A percentile compares a stretch with the other conserved stretches of the same genome.
These are phyloP conservation scores for Pogonocherus hispidulus DNA, from an alignment of 2,888 invertebrate genomes.

Conservation along the genomic window DNA sequence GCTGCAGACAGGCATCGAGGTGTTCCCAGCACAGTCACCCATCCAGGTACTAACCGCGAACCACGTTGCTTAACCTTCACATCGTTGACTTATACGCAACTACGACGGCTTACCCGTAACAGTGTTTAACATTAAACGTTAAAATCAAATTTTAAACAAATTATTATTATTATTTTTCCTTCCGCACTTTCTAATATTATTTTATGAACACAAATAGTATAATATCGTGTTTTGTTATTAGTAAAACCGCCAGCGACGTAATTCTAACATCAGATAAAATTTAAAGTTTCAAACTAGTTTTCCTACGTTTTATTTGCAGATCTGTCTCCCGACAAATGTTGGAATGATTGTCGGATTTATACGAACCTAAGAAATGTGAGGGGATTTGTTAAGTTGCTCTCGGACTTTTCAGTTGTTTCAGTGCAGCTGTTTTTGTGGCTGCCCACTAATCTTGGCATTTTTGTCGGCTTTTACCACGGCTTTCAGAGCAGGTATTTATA, in stretches of 20 bases:
- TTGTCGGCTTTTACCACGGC: constrained; percentile 36
- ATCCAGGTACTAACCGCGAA: too few species aligned
- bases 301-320: constrained; percentile 32
- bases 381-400: constrained; percentile 38
- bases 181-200: too few species aligned
- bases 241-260: background rate
- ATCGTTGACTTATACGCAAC: too few species aligned
- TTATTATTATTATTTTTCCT: too few species aligned
- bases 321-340: constrained; percentile 39
- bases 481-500: constrained; percentile 23
- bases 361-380: constrained; percentile 32
- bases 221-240: too few species aligned
- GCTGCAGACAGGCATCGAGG: too few species aligned
- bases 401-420: constrained; percentile 23
- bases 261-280: background rate
- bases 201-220: too few species aligned
- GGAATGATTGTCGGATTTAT: constrained; percentile 39
- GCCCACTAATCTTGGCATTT: constrained; percentile 37
- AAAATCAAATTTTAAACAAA: too few species aligned
- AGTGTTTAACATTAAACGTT: too few species aligned
- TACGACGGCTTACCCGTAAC: too few species aligned
- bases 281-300: background rate
- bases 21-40: too few species aligned
- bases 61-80: too few species aligned
- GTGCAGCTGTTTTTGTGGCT: constrained; percentile 38